These are phyloP conservation scores for Caretta caretta DNA, from an alignment of 2,113 vertebrate genomes.

Conservation along the genomic window DNA sequence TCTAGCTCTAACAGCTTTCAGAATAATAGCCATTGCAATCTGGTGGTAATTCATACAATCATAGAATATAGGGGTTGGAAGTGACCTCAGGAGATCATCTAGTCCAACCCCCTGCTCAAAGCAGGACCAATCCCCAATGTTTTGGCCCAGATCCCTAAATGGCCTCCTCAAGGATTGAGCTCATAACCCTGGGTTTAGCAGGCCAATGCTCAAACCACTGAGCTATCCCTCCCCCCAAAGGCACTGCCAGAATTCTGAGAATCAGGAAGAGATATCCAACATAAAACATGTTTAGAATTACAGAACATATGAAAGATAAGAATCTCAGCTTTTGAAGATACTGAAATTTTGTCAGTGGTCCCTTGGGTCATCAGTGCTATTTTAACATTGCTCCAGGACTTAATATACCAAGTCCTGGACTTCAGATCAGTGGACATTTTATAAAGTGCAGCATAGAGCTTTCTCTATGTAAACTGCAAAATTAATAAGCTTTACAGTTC, in stretches of 20 bases:
- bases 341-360: background rate
- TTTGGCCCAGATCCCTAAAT: no score
- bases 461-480: constrained; percentile 19
- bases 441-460: background rate
- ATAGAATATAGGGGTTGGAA: no score
- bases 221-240: no score
- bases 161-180: no score
- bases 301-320: background rate
- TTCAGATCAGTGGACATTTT: background rate
- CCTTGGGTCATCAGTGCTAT: background rate
- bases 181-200: no score
- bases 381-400: background rate
- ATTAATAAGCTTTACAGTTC: background rate
- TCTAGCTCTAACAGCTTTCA: background rate
- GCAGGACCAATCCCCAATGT: no score
- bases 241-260: no score
- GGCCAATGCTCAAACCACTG: no score
- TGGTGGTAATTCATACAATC: background rate
- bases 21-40: background rate
- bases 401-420: background rate
- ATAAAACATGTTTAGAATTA: background rate
- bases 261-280: background rate
- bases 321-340: background rate
- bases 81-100: no score
- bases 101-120: no score